Percentiles rank a stretch among this genome's conserved stretches.
These are phyloP conservation scores for Podarcis siculus DNA, from an alignment of 2,797 vertebrate genomes.

Conservation along the genomic window DNA sequence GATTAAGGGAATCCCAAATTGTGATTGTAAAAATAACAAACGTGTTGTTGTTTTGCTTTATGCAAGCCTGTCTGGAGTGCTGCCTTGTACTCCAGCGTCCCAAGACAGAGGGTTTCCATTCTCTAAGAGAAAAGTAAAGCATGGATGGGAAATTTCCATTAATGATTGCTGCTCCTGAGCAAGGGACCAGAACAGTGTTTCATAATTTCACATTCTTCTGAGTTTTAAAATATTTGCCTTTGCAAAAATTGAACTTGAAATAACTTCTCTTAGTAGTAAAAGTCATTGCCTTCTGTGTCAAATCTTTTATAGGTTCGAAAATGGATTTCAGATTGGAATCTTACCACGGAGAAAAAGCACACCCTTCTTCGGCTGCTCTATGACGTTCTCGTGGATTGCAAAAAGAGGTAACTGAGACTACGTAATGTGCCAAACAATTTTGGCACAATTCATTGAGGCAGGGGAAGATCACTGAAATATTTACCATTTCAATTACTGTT, in stretches of 20 bases:
- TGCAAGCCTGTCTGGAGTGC: background rate
- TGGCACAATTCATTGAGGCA: background rate
- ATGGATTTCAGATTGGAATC: slow-evolving; percentile 97
- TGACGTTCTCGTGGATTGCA: slow-evolving; percentile 96
- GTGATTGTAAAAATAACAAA: no score
- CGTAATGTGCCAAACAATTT: background rate
- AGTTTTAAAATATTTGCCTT: background rate
- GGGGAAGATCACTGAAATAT: background rate
- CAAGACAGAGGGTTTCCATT: background rate
- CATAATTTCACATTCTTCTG: background rate
- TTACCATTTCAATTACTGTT: background rate
- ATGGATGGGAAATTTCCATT: background rate
- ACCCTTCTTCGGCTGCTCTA: slow-evolving; percentile 92
- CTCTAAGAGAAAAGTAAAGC: background rate
- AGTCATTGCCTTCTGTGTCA: background rate
- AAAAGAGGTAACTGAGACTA: slow-evolving; percentile 87
- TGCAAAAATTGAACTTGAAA: background rate
- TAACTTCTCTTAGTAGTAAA: slow-evolving; percentile 1
- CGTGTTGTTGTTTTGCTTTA: background rate
- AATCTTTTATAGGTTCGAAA: slow-evolving; percentile 87
- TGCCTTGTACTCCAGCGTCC: background rate
- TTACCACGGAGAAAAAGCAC: slow-evolving; percentile 95
- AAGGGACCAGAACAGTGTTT: background rate
- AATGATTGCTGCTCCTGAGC: background rate
- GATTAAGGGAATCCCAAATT: background rate